Base-by-base conservation (phyloP, 2,888 invertebrate species). In the Holacanthella duospinosa region DNA sequence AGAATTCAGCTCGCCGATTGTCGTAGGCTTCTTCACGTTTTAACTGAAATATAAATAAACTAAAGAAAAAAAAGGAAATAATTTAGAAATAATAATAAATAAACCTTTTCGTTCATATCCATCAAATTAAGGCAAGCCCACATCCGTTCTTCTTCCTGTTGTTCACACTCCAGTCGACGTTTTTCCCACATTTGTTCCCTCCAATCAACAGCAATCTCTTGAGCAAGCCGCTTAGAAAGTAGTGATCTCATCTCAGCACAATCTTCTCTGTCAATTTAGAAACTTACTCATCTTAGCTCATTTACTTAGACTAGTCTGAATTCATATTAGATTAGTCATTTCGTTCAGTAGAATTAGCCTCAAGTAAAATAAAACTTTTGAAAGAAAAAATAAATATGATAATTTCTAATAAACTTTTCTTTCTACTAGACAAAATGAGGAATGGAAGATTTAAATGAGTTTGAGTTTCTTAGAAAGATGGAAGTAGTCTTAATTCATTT, bases 131-230 rank as follows among this genome's bases (percentile, higher is more conserved):
- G 61, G 55, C 64, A 65, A 36, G 62, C 68, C 64, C 70, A 72
- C 64, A 70, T 62, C 28, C 65, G 55, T 19, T 72, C 69, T 61
- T 69, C 68, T 60, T 67, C 67, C 28, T 67, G 64, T 27, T 64
- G 26, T 27, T 72, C 70, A 44, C 68, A 66, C 43, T 69, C 68
- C 19, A 70, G 56, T 16, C 70, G 60, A 27, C 66, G 36, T 59
- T 70, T 72, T 62, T 69, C 63, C 54, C 63, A 59, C 16, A 69
- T 61, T 63, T 71, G 72, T 44, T 64, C 67, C 27, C 57, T 66
- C 70, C 71, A 71, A 55, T 72, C 71, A 29, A 63, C 60, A 25
- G 61, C 60, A n/a, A 71, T 71, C 60, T 68, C 66, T 60, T 68
- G 68, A 2, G 65, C 63, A 61, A 69, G 60, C 55, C 66, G 63